phyloP scores from a whole-genome alignment of 2,888 invertebrate genomes.

The Elegia similella region DNA sequence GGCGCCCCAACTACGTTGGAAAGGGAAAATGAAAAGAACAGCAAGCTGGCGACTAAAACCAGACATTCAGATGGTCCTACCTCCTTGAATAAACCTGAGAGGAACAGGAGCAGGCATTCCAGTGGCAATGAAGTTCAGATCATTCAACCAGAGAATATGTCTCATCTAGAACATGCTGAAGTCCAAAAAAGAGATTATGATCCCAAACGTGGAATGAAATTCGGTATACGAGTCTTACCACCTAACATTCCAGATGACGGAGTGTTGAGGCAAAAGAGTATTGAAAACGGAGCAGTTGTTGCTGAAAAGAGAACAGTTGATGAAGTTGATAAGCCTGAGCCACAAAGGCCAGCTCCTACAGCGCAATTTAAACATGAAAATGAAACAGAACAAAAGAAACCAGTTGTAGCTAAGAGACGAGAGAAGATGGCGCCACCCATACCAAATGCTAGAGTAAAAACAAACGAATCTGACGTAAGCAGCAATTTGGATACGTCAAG shows the following conservation, averaged over 20 bases:
- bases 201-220: conserved; percentile 83
- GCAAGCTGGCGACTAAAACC: conserved; percentile 59
- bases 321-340: conserved; percentile 69
- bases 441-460: conserved; percentile 68
- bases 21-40: conserved; percentile 75
- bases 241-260: conserved; percentile 79
- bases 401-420: conserved; percentile 77
- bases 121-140: conserved; percentile 65
- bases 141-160: conserved; percentile 64
- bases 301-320: conserved; percentile 61
- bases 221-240: conserved; percentile 85
- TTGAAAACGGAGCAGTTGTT: conserved; percentile 65
- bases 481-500: conserved; percentile 53
- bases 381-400: conserved; percentile 70
- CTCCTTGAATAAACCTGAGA: conserved; percentile 61
- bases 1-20: conserved; percentile 63
- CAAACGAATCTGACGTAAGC: conserved; percentile 61
- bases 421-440: conserved; percentile 76
- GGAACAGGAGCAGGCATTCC: conserved; percentile 63
- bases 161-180: conserved; percentile 71
- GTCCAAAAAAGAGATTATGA: conserved; percentile 81
- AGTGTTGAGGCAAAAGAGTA: conserved; percentile 65
- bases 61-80: conserved; percentile 60
- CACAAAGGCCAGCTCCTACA: conserved; percentile 52
- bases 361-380: conserved; percentile 77